Evolutionary conservation across 1,140 invertebrate genomes (phyloP), one percentile per base, ranked within the genome.

Genomic region (Leptinotarsa texana): DNA sequence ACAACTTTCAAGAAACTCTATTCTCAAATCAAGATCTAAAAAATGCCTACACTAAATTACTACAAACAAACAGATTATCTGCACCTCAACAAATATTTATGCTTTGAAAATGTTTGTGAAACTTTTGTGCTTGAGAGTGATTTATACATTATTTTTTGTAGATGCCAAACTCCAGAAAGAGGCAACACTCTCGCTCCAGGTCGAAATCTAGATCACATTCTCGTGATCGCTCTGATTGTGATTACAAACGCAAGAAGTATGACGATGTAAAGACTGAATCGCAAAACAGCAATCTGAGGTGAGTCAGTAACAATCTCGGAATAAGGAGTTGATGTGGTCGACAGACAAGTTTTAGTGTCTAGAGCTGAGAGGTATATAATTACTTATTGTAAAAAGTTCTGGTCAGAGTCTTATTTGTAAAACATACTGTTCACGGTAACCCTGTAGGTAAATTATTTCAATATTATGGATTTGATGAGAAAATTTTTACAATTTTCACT

Each of bases 151-250:
- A 65, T 69, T 69, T 17, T 57, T 89, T 90, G 4, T 86, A 94
- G 92, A 94, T 94, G 93, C 93, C 93, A 79, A 89, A 92, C 81
- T 92, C 90, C 80, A 89, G 92, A 77, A 92, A 92, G 86, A 92
- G 92, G 87, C 91, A 93, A 84, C 92, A 92, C 80, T 90, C 88
- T 68, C 83, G 89, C 51, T 91, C 91, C 69, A 90, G 91, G 78
- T 92, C 63, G 76, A 84, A 73, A 82, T 86, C 78, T 84, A 75
- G 86, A 76, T 89, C 89, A 75, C 86, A 87, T 79, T 87, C 86
- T 61, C 5, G 81, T 82, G 48, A 83, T 81, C 62, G 85, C 78
- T 69, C 75, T 68, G 74, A 79, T 17, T 74, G 63, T 77, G 75
- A 77, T 74, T 69, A 77, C 6, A 77, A 73, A 69, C 71, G 48